phyloP scores from a whole-genome alignment of 2,888 invertebrate genomes.

The Zele albiditarsus region DNA sequence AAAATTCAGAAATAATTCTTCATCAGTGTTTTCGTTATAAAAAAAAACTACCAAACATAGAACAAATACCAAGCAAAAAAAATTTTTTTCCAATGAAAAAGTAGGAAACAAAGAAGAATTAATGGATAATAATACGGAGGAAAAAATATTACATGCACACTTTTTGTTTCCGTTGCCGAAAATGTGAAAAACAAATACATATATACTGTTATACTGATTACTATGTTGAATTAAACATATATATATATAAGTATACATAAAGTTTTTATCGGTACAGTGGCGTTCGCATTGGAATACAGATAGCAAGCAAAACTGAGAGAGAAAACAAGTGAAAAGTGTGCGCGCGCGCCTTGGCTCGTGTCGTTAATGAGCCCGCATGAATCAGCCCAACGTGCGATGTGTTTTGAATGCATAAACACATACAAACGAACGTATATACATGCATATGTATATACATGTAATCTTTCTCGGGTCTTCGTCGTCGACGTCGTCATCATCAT shows the following conservation, averaged over 20 bases:
- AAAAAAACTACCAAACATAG: background rate
- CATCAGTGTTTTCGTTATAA: too few relatives aligned
- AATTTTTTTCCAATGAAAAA: background rate
- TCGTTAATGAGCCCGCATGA: slow-evolving; percentile 69
- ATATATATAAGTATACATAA: background rate
- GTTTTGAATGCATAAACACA: slow-evolving; percentile 34
- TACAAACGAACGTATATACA: too few relatives aligned
- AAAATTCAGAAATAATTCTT: too few relatives aligned
- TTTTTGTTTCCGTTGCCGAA: too few relatives aligned
- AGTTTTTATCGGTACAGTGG: background rate
- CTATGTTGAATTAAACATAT: slow-evolving; percentile 4
- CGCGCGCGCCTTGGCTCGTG: slow-evolving; percentile 68
- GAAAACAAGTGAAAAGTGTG: slow-evolving; percentile 48
- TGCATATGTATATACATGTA: background rate
- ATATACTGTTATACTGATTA: slow-evolving; percentile 14
- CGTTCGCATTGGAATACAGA: background rate
- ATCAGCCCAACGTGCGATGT: slow-evolving; percentile 34
- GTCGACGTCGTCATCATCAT: slow-evolving; percentile 11
- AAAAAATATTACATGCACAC: too few relatives aligned
- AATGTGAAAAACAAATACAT: background rate
- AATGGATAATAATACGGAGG: too few relatives aligned
- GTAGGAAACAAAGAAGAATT: background rate
- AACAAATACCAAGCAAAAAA: background rate
- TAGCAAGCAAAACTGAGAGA: slow-evolving; percentile 35
- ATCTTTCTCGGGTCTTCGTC: background rate